Conservation (phyloP, 2,113 vertebrate species). For the Hippolais icterina region DNA sequence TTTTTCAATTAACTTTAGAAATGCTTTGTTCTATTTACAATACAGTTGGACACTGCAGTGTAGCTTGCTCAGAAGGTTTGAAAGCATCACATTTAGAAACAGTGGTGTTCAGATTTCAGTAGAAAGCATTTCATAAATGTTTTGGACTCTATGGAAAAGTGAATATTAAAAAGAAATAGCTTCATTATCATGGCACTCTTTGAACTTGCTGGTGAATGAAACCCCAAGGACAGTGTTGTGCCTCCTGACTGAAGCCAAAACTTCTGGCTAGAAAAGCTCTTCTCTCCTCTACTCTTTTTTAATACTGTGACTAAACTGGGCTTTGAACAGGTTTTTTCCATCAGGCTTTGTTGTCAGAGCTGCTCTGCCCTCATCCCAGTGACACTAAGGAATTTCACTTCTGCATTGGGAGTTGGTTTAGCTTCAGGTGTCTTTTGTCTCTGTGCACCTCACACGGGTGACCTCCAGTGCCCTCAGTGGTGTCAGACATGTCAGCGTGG, state of each 20-base stretch:
- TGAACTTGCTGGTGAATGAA: not conserved
- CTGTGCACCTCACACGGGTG: not conserved
- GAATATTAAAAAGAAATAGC: not conserved
- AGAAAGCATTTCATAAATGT: not conserved
- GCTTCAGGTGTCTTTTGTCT: not conserved
- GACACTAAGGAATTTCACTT: not conserved
- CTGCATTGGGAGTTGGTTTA: not conserved
- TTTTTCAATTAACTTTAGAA: slow-evolving; percentile 25
- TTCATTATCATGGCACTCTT: not conserved
- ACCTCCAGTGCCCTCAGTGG: not conserved
- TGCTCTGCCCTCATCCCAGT: not conserved
- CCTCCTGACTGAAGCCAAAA: not conserved
- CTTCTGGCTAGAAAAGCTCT: not conserved
- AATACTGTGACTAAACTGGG: not conserved
- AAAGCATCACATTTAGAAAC: not conserved
- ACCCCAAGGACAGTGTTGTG: not conserved
- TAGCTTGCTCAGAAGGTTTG: not conserved
- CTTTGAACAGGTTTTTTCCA: not conserved
- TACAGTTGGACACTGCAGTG: not conserved
- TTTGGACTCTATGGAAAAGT: not conserved
- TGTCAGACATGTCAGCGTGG: not conserved
- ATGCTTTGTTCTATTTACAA: not conserved
- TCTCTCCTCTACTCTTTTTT: not conserved
- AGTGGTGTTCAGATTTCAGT: not conserved
- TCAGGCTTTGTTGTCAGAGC: not conserved